phyloP scores from a whole-genome alignment of 2,113 vertebrate species.

The Halcyon senegalensis region DNA sequence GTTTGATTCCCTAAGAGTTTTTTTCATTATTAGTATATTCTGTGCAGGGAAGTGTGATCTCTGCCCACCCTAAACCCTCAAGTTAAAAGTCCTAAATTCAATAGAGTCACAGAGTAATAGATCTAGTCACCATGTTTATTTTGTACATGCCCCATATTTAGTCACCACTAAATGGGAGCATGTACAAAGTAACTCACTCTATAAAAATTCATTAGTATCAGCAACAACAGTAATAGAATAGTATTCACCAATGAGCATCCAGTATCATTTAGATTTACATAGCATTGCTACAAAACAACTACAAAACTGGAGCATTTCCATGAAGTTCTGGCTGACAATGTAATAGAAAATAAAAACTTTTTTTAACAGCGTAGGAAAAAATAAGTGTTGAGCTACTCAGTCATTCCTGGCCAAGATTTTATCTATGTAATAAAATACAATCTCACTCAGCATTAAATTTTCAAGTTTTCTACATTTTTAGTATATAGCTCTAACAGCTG shows the following conservation, averaged over 20 bases:
- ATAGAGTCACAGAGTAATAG: background rate
- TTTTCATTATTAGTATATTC: background rate
- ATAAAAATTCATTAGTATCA: slow-evolving; percentile 30
- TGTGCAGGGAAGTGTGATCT: background rate
- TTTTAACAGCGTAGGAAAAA: too few relatives aligned
- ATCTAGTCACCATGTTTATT: too few relatives aligned
- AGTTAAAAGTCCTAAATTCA: background rate
- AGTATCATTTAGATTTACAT: background rate
- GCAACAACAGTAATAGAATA: background rate
- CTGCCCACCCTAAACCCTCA: background rate
- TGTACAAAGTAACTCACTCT: slow-evolving; percentile 11
- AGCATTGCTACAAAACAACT: background rate
- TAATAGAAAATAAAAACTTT: background rate
- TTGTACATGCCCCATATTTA: too few relatives aligned
- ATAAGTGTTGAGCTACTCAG: background rate
- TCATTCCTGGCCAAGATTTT: background rate
- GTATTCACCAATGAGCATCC: background rate
- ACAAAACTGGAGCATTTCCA: background rate
- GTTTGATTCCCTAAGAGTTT: background rate
- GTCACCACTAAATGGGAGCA: background rate
- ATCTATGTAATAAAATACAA: slow-evolving; percentile 1
- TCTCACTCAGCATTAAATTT: background rate
- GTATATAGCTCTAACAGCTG: background rate
- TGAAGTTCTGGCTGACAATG: background rate
- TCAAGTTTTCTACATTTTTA: background rate